These are phyloP conservation scores for Sandelia bainsii DNA, from an alignment of 2,797 vertebrate genomes.

Conservation along the genomic window DNA sequence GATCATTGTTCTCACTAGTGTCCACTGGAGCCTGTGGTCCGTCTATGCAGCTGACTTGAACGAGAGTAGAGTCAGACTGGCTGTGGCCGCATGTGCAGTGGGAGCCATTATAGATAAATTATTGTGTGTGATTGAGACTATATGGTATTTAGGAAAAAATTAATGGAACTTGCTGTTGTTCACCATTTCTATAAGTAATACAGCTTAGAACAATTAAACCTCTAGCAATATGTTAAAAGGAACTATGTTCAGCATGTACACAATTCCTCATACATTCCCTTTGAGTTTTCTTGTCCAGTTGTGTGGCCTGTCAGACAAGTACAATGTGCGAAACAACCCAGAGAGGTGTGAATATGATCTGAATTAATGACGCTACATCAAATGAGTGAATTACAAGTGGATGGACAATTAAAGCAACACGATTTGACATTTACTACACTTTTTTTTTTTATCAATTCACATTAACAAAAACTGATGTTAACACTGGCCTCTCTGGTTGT, in stretches of 20 bases:
- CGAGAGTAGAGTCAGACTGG: too few species aligned
- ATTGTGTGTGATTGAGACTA: background rate
- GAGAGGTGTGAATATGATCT: conserved; percentile 82
- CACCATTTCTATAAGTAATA: background rate
- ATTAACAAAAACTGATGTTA: conserved; percentile 58
- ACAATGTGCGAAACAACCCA: conserved; percentile 71
- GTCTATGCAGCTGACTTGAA: too few species aligned
- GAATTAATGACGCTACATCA: conserved; percentile 82
- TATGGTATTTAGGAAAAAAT: background rate
- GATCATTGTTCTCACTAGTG: too few species aligned
- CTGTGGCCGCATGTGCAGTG: too few species aligned
- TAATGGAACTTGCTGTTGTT: conserved; percentile 6
- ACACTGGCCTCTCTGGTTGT: conserved; percentile 50
- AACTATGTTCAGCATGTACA: conserved; percentile 19
- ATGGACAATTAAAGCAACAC: conserved; percentile 76
- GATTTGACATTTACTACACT: conserved; percentile 74
- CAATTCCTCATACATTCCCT: conserved; percentile 18
- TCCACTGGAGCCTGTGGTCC: too few species aligned
- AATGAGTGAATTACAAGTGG: conserved; percentile 64
- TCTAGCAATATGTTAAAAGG: conserved; percentile 14
- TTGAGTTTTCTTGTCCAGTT: conserved; percentile 48
- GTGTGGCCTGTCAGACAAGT: conserved; percentile 54
- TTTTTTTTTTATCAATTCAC: conserved; percentile 59
- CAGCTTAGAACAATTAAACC: conserved; percentile 54
- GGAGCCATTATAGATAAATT: conserved; percentile 12